phyloP scores from a whole-genome alignment of 2,113 vertebrate genomes.

The Cebidichthys violaceus region DNA sequence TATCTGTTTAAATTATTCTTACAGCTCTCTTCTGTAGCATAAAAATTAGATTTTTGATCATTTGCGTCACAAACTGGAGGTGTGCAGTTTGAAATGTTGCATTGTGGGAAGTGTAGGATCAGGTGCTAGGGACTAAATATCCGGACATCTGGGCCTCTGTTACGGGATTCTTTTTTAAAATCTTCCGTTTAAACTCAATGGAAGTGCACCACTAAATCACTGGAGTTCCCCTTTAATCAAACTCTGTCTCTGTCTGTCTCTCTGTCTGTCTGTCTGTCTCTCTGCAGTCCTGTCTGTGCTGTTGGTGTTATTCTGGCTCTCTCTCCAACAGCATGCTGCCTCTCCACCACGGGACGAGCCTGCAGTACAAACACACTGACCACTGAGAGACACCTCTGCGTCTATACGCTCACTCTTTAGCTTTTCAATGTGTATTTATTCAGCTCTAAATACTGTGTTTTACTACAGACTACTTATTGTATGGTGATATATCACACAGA shows the following conservation, averaged over 20 bases:
- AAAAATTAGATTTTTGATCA: too few species aligned
- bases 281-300: conserved; percentile 74
- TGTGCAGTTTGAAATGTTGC: neutral
- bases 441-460: neutral
- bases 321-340: conserved; percentile 64
- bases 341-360: conserved; percentile 60
- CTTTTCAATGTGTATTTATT: conserved; percentile 14
- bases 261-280: too few species aligned
- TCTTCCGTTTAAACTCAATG: neutral
- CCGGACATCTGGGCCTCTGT: accelerated
- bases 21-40: too few species aligned
- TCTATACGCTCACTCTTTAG: neutral
- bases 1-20: too few species aligned
- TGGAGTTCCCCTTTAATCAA: conserved; percentile 21
- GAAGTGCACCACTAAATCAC: neutral
- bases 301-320: conserved; percentile 72
- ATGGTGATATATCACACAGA: neutral
- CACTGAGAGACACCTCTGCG: conserved; percentile 43
- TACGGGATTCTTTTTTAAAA: neutral
- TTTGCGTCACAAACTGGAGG: neutral
- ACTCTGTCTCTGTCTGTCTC: neutral
- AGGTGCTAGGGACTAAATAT: neutral
- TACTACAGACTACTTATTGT: neutral
- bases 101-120: conserved; percentile 17
- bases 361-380: conserved; percentile 68